Base-by-base conservation (phyloP, 2,888 invertebrate genomes). In the Nomada fucata region DNA sequence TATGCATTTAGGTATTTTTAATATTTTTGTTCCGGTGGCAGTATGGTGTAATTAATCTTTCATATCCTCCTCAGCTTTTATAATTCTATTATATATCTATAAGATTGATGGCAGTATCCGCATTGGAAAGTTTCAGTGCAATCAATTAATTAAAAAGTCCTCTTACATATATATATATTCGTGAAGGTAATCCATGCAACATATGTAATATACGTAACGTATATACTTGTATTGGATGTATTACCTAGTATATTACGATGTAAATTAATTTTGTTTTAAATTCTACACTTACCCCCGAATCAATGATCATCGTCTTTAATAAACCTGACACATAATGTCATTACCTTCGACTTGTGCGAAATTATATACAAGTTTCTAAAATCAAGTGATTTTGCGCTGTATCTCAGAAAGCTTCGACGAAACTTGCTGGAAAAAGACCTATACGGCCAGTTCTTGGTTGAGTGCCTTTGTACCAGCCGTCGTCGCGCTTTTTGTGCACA, bases 391-490 rank as follows among this genome's bases (percentile, higher is more conserved):
- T 87, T 88, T 89, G 88, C 65, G 90, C 89, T 81, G 92, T 89
- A 78, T 93, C 94, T 95, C 94, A 95, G 94, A 94, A 95, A 86
- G 96, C 96, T 93, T 97, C 97, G 18, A 98, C 98, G 94, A 98
- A 98, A 92, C 98, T 98, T 68, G 98, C 98, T 2, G 98, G 98
- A 94, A 98, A 98, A 60, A 98, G 95, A n/a, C 98, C 98, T 5
- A 97, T 97, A 89, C 97, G 97, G 53, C 98, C 98, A 1, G 98
- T 98, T 75, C 98, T 95, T 88, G 97, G 97, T 88, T 97, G 95
- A 0, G 98, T 98, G 26, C 98, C 98, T 93, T 98, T 98, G 94
- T 97, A 98, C 98, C 98, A 98, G 65, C 98, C 98, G 92, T 98
- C 98, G 70, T 98, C 98, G 71, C 98, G 96, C 92, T 98, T 98